Evolutionary conservation across 2,113 vertebrate genomes (phyloP).

Genomic region (Tursiops truncatus): DNA sequence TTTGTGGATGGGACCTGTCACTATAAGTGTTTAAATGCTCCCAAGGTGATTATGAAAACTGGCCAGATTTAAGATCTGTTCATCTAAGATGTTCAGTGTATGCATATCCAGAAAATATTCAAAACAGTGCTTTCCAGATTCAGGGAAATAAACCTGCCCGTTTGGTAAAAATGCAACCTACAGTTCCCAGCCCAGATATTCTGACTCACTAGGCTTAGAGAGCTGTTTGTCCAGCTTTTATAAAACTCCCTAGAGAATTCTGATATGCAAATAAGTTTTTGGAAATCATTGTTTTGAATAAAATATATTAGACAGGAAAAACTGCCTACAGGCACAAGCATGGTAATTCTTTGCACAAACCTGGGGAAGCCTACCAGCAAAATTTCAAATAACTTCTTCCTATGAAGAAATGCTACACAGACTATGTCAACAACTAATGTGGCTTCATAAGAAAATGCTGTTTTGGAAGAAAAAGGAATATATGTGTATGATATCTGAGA

Average conservation of each 20-base stretch:
- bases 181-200: neutral
- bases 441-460: neutral
- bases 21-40: neutral
- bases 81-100: neutral
- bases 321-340: neutral
- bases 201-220: neutral
- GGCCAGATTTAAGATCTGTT: neutral
- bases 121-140: neutral
- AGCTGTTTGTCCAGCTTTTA: neutral
- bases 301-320: neutral
- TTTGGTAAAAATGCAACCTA: neutral
- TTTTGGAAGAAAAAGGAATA: neutral
- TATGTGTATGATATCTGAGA: neutral
- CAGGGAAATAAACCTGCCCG: neutral
- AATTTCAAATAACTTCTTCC: neutral
- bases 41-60: neutral
- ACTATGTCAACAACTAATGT: neutral
- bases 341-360: constrained; percentile 15
- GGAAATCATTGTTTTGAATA: constrained; percentile 6
- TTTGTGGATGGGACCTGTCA: neutral
- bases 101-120: neutral
- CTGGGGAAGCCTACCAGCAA: neutral
- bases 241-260: neutral
- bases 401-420: neutral
- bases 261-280: neutral